Percentiles rank a stretch among this genome's conserved stretches.
Evolutionary conservation across 2,113 vertebrate species (phyloP).

Genomic region (Damaliscus lunatus): DNA sequence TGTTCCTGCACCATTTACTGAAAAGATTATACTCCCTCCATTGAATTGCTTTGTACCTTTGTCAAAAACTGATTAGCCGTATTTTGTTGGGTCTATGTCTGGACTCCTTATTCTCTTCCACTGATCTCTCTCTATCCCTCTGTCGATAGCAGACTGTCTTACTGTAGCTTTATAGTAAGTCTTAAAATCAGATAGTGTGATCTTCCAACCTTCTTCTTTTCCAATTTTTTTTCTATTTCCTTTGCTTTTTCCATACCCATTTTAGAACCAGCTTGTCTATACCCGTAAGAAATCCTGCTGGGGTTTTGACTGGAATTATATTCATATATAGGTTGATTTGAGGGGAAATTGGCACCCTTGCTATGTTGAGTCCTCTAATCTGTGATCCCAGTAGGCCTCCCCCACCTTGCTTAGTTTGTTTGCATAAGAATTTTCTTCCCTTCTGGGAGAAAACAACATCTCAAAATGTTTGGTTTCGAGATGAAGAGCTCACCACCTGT

Average conservation of each 20-base stretch:
- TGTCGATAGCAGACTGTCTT: neutral
- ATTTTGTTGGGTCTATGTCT: neutral
- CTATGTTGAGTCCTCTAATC: neutral
- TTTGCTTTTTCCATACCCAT: neutral
- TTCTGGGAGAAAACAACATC: neutral
- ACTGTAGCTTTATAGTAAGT: neutral
- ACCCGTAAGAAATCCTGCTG: neutral
- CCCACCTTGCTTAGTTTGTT: neutral
- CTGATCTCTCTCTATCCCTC: neutral
- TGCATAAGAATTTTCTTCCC: neutral
- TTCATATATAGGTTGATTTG: neutral
- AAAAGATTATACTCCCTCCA: neutral
- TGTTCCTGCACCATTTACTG: neutral
- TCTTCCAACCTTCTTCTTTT: neutral
- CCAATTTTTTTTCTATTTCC: neutral
- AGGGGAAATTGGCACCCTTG: neutral
- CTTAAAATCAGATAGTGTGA: neutral
- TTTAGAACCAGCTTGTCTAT: conserved; percentile 11
- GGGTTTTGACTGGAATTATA: neutral
- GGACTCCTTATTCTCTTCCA: neutral
- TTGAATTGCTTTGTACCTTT: neutral
- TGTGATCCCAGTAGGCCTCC: neutral
- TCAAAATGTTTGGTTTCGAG: neutral
- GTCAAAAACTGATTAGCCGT: neutral
- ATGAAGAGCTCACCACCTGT: neutral